Evolutionary conservation across 2,888 invertebrate species (phyloP), one percentile per base, ranked within the genome.

Genomic region (Trilocha varians): DNA sequence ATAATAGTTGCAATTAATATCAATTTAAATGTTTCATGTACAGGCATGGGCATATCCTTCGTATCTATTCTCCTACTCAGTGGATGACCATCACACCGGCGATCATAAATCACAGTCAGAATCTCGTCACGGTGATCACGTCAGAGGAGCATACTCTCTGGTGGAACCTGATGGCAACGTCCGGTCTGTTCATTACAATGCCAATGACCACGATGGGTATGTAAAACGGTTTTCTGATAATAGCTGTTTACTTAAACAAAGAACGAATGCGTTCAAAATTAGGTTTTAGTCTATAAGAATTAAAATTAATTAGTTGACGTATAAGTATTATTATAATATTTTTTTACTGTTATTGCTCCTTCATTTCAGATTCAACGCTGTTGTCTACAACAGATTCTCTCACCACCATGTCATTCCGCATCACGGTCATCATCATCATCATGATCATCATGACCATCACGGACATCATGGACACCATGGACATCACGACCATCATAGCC

Each of bases 71-170:
- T 83, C 87, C 43, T 89, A 88, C 62, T 86, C 87, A 13, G 88
- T 87, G 38, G 70, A 83, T 40, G 89, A 89, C 53, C 82, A 74
- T 3, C 87, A 89, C 57, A 88, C 88, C 6, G 88, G 87, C 13
- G 89, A 89, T 72, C 77, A 86, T 58, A 89, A 89, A 70, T 82
- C 86, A 35, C 88, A 88, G 58, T 65, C 78, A 32, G 89, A 89
- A 68, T 69, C 70, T 50, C 78, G 87, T 32, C 79, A 88, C 59
- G 90, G 90, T 3, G 87, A 89, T 62, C 78, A 75, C 41, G 90
- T 91, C 46, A 85, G 78, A 57, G 91, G 91, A 32, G 79, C 87
- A 45, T 91, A 90, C 72, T 84, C 86, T 44, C 78, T 89, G 25
- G 84, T 88, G 47, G 88, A 89, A 56, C 88, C 89, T 38, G 88